phyloP scores from a whole-genome alignment of 1,140 invertebrate species.

The Orius laevigatus region DNA sequence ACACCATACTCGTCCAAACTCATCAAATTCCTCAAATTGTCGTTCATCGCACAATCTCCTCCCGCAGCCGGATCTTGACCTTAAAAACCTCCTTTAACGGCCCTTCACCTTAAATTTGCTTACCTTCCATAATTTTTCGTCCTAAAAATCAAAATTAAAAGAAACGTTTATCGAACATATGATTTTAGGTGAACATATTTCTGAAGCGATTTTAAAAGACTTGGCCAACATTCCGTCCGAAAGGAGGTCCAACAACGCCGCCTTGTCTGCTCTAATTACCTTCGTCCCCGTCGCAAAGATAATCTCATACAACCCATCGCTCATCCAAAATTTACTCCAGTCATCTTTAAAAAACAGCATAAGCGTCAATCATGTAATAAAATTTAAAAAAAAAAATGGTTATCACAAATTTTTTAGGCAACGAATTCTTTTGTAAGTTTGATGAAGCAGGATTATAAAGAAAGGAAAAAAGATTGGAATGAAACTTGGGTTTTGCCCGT shows the following conservation, averaged over 20 bases:
- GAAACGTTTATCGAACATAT: slow-evolving; percentile 1
- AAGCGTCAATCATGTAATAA: slow-evolving; percentile 9
- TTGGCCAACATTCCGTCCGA: slow-evolving; percentile 2
- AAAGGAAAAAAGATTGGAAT: slow-evolving; percentile 13
- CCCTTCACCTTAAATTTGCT: background rate
- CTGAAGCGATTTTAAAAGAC: slow-evolving; percentile 5
- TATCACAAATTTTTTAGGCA: slow-evolving; percentile 9
- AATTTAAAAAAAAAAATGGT: background rate
- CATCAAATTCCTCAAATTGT: no score
- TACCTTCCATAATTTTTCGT: background rate
- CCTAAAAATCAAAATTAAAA: background rate
- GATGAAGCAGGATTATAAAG: slow-evolving; percentile 14
- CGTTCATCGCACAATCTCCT: no score
- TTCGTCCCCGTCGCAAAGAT: slow-evolving; percentile 7
- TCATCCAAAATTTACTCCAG: slow-evolving; percentile 10
- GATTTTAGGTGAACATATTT: slow-evolving; percentile 12
- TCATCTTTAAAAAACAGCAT: background rate
- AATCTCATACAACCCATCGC: slow-evolving; percentile 2
- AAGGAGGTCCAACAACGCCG: slow-evolving; percentile 13
- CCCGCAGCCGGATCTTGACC: no score
- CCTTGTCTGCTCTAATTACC: slow-evolving; percentile 7
- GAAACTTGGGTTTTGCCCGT: slow-evolving; percentile 17
- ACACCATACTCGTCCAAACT: no score
- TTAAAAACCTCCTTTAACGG: no score
- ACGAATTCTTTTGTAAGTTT: slow-evolving; percentile 13